Evolutionary conservation across 2,888 invertebrate genomes (phyloP), one percentile per base, ranked within the genome.

Genomic region (Spisula subtruncata): DNA sequence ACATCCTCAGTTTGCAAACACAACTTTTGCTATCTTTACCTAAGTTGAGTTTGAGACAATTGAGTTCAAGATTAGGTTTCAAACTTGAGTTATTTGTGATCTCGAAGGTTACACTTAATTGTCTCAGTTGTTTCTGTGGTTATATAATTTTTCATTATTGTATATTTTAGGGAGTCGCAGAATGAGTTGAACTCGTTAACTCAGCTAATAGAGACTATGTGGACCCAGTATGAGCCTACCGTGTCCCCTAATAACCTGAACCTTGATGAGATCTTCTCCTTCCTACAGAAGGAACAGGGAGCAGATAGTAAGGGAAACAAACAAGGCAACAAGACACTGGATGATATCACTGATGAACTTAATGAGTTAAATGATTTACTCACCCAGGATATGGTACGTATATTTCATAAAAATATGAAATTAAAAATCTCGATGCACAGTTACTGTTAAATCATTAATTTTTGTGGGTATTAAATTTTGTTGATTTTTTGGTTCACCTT

Each of bases 241-340:
- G 94, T 95, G 46, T 94, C 95, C 0, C 95, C 96, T 8, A 93
- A 94, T 90, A 95, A 94, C 89, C 93, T 96, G 48, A 95, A 96
- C 90, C 93, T 96, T 12, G 96, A 96, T 86, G 93, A 94, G 85
- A 95, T 96, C 94, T 96, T 96, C 90, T 94, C 94, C 87, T 96
- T 96, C 90, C 93, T 96, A 14, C 94, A 94, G 81, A 95, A 95
- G 60, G 95, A 95, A 80, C 93, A 87, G 56, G 87, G 60, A n/a
- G 83, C 89, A 6, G 92, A 93, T 32, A 29, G 83, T 41, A 92
- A 91, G 83, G 86, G 88, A 8, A 84, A 84, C 20, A 86, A 89
- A n/a, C 86, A 81, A 12, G 87, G 66, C 32, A 94, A 94, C 75
- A 92, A 94, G 83, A 95, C 95, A 0, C 89, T 96, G 46, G 93